Evolutionary conservation across 1,140 invertebrate species (phyloP), one percentile per base, ranked within the genome.

Genomic region (Pseudomyrmex sp.): DNA sequence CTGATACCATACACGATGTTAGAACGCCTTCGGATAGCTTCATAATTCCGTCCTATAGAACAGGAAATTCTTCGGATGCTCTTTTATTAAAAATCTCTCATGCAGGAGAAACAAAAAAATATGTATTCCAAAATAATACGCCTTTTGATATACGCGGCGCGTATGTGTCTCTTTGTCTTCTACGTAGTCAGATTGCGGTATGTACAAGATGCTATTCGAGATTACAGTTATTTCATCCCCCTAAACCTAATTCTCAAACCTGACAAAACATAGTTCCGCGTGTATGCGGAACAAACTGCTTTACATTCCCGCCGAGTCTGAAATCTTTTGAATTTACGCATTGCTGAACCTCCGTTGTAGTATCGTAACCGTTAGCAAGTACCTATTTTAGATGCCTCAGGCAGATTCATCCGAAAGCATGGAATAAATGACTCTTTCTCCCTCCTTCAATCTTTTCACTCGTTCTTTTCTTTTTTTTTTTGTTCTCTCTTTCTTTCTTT

Each of bases 301-400:
- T 80, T 35, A 59, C 58, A 80, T 80, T 80, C 66, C 12, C 20
- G 56, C 7, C 54, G 46, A 1, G 76, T 59, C 50, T 46, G 76
- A 80, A 70, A 80, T 80, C 66, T 80, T 80, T 80, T 80, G 76
- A 80, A 59, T 72, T 59, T 72, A 80, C 76, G 76, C 76, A 80
- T 80, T 80, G 76, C 66, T 80, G 76, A 79, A 59, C 12, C 46
- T 59, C 66, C 12, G 44, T 26, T 70, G 35, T 70, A 26, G 65
- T 79, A 70, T 70, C 59, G 76, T 72, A 80, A 80, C 66, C 61
- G 44, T 77, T 76, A 77, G 61, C 82, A 83, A 83, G 59, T 77
- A 77, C 62, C 73, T 59, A 56, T 65, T 83, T 65, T 69, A 75
- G 82, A 83, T 79, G 82, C 73, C 65, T 35, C 54, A 50, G 56